Conservation (phyloP, 1,140 invertebrate species). For the Contarinia nasturtii region DNA sequence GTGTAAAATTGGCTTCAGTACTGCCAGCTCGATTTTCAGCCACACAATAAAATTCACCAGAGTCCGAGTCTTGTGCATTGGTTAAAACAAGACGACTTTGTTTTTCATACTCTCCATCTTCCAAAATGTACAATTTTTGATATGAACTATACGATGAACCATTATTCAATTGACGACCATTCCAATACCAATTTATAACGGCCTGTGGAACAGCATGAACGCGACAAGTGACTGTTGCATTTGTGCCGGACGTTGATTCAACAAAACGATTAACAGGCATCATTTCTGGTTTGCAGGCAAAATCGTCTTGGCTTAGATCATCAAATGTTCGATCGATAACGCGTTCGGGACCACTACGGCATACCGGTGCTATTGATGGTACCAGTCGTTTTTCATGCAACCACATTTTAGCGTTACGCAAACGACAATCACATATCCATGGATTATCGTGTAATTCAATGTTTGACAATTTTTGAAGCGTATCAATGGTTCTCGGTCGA, state of each 20-base stretch:
- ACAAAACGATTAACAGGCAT: constrained; percentile 52
- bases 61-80: constrained; percentile 71
- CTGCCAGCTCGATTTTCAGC: constrained; percentile 81
- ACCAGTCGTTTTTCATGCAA: constrained; percentile 66
- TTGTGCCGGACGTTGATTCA: constrained; percentile 58
- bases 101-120: constrained; percentile 54
- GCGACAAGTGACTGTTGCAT: constrained; percentile 63
- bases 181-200: constrained; percentile 70
- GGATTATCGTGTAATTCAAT: constrained; percentile 80
- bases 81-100: constrained; percentile 63
- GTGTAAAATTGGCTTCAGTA: constrained; percentile 78
- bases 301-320: constrained; percentile 60
- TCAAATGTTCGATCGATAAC: constrained; percentile 47
- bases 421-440: constrained; percentile 75
- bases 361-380: constrained; percentile 52
- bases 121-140: constrained; percentile 60
- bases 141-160: constrained; percentile 60
- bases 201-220: constrained; percentile 66
- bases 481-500: constrained; percentile 47
- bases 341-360: constrained; percentile 43
- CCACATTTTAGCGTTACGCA: constrained; percentile 68
- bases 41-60: constrained; percentile 76
- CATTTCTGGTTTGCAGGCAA: constrained; percentile 73
- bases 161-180: constrained; percentile 59
- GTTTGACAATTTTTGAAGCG: constrained; percentile 50